Evolutionary conservation across 2,797 vertebrate species (phyloP).

Genomic region (Bradypodion ventrale): DNA sequence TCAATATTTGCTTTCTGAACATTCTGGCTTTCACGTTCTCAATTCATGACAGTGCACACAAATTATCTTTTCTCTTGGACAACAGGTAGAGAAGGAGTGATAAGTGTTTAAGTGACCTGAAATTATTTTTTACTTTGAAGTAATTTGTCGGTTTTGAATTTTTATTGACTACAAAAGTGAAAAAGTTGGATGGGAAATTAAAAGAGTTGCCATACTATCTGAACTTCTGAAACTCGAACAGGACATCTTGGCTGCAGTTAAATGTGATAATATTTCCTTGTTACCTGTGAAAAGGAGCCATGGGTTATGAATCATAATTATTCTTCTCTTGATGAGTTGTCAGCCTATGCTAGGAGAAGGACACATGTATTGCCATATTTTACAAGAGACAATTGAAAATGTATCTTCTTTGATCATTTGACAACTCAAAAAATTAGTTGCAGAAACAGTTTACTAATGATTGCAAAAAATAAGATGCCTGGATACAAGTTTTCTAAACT

Average conservation of each 20-base stretch:
- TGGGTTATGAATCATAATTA: background rate
- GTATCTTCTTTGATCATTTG: background rate
- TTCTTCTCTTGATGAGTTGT: background rate
- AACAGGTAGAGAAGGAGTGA: background rate
- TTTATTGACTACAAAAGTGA: constrained; percentile 32
- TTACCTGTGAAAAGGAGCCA: background rate
- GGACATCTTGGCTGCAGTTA: background rate
- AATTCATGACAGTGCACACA: constrained; percentile 11
- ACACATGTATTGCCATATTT: background rate
- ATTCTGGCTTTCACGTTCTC: background rate
- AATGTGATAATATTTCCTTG: constrained; percentile 8
- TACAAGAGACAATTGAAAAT: constrained; percentile 3
- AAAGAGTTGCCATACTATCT: constrained; percentile 1
- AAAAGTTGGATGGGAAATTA: constrained; percentile 9
- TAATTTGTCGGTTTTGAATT: constrained; percentile 29
- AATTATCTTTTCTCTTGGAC: constrained; percentile 25
- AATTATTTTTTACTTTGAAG: constrained; percentile 1
- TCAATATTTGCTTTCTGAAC: constrained; percentile 29
- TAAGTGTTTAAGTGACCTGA: constrained; percentile 8
- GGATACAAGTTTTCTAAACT: background rate
- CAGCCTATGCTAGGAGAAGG: background rate
- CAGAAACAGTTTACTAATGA: background rate
- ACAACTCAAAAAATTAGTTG: background rate
- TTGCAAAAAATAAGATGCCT: constrained; percentile 5
- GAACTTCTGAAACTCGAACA: background rate